Percentiles rank a stretch among this genome's conserved stretches.
Evolutionary conservation across 2,113 vertebrate species (phyloP).

Genomic region (Okapia johnstoni): DNA sequence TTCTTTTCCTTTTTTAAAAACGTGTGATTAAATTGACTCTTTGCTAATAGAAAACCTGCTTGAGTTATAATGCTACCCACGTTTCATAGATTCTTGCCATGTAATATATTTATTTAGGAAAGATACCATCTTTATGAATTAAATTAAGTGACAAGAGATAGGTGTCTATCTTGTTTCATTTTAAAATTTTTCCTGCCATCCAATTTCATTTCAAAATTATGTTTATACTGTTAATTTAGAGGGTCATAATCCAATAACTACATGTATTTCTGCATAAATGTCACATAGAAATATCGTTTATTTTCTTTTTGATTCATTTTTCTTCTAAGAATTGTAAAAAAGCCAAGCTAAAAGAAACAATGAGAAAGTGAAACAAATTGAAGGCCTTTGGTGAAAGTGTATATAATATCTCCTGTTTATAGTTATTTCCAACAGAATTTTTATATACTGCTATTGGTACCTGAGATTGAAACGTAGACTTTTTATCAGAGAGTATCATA

Average conservation of each 20-base stretch:
- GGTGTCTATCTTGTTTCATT: background rate
- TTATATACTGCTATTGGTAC: background rate
- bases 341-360: background rate
- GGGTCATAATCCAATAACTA: background rate
- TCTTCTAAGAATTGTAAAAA: background rate
- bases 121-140: background rate
- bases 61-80: background rate
- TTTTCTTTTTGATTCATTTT: slow-evolving; percentile 20
- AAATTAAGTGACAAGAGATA: slow-evolving; percentile 15
- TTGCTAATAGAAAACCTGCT: background rate
- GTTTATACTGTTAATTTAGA: background rate
- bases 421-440: slow-evolving; percentile 5
- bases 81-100: background rate
- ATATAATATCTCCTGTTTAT: background rate
- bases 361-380: background rate
- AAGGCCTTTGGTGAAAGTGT: background rate
- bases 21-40: background rate
- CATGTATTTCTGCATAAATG: background rate
- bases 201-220: background rate
- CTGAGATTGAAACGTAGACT: background rate
- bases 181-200: background rate
- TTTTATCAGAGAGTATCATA: background rate
- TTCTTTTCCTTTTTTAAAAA: background rate
- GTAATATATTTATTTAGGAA: background rate
- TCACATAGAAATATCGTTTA: background rate